Evolutionary conservation across 2,797 vertebrate species (phyloP).

Genomic region (Gila robusta): DNA sequence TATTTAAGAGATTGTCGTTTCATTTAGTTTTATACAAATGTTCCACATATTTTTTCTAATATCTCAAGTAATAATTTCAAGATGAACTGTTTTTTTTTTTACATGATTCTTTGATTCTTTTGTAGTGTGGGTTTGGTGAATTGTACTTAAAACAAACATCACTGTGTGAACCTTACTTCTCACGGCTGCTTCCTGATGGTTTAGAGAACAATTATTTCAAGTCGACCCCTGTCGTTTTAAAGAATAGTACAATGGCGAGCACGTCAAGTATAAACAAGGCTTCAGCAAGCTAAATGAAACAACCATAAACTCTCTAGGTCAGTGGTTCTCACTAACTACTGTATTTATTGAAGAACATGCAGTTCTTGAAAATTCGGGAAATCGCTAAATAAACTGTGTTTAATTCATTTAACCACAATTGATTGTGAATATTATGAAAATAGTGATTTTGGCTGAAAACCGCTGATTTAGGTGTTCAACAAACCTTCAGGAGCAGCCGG

Average conservation of each 20-base stretch:
- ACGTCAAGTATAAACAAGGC: neutral
- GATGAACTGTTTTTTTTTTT: neutral
- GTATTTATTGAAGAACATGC: neutral
- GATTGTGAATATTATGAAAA: neutral
- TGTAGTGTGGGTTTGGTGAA: neutral
- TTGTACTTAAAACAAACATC: neutral
- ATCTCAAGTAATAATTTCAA: neutral
- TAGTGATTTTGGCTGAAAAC: neutral
- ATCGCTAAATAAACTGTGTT: neutral
- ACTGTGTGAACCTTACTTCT: neutral
- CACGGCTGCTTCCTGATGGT: neutral
- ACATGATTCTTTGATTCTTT: neutral
- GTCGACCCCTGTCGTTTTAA: neutral
- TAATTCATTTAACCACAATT: neutral
- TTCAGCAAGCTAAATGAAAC: neutral
- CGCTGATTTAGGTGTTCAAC: neutral
- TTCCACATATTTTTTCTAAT: neutral
- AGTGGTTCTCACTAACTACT: neutral
- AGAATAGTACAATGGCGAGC: neutral
- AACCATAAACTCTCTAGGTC: neutral
- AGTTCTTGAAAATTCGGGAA: neutral
- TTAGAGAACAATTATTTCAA: neutral
- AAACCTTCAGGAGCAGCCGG: conserved; percentile 89
- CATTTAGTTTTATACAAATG: neutral
- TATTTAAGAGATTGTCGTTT: neutral